Percentiles rank a stretch among this genome's conserved stretches.
These are phyloP conservation scores for Epinotia ramella DNA, from an alignment of 2,888 invertebrate species.

Conservation along the genomic window DNA sequence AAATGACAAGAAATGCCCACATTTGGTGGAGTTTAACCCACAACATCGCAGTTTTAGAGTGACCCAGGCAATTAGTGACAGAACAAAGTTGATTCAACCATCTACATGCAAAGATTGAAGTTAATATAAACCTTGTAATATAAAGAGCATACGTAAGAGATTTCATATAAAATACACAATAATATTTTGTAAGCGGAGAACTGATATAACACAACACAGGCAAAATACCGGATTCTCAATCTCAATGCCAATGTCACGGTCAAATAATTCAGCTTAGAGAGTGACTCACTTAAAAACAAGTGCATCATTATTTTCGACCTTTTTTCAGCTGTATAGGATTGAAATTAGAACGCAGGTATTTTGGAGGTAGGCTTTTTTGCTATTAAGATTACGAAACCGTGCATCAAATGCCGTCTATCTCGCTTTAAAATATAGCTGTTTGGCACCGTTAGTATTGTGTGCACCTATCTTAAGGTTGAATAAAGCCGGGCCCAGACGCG, in stretches of 20 bases:
- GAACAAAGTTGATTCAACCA: too few species aligned
- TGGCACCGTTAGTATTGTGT: too few species aligned
- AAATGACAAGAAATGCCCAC: too few species aligned
- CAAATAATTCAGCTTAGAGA: background rate
- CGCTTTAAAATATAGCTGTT: too few species aligned
- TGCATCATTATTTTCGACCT: background rate
- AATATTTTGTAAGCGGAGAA: background rate
- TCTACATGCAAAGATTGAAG: too few species aligned
- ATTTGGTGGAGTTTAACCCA: too few species aligned
- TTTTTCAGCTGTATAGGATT: background rate
- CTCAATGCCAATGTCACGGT: constrained; percentile 19
- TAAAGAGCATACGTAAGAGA: background rate
- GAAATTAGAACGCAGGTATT: background rate
- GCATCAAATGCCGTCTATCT: too few species aligned
- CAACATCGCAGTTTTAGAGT: too few species aligned
- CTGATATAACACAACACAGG: background rate
- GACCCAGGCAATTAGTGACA: too few species aligned
- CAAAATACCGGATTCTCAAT: constrained; percentile 9
- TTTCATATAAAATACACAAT: background rate
- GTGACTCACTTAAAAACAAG: background rate
- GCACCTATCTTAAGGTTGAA: too few species aligned
- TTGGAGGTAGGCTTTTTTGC: background rate
- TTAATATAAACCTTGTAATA: background rate
- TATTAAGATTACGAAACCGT: background rate
- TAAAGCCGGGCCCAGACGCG: too few species aligned